Base-by-base conservation (phyloP, 2,113 vertebrate genomes). In the Mungos mungo region DNA sequence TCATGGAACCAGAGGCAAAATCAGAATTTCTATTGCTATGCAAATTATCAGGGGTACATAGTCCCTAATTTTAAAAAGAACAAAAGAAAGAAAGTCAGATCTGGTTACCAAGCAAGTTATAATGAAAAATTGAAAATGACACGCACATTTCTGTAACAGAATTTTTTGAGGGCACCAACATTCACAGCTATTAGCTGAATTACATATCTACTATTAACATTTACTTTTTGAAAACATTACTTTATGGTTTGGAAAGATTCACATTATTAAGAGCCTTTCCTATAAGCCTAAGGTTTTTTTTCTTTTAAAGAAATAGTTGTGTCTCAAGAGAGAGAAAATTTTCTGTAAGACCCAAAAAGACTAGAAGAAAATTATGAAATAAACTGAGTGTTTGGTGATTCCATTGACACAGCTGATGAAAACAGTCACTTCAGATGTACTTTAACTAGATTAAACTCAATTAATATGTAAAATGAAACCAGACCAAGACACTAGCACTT, bases 1-100 rank as follows among this genome's bases (percentile, higher is more conserved):
- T 93, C 69, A 93, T 33, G 63, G 80, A 92, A 45, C 47, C 69
- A 89, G 74, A 91, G 33, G 66, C 54, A 82, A 98, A 92, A 93
- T 88, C 38, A 92, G 29, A 66, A 88, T n/a, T 15, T 47, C 60
- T 60, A 57, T 69, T 68, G 25, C 31, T 63, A 12, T 57, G 16
- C 3, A 80, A 85, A 41, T 90, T 84, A 65, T 71, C 35, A 35
- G 65, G n/a, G 54, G 69, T 69, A 60, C 7, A 41, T 41, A 60
- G 19, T 35, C 7, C 41, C 25, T 74, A 38, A 74, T 31, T 88
- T 9, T 29, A 29, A 76, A 29, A 45, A 47, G 25, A 74, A 76
- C 27, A 13, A 47, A 76, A 76, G 72, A 74, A 79, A 41, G 54
- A 27, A 90, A 47, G 4, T 60, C 54, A 27, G 29, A 33, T 89